Conservation (phyloP, 2,113 vertebrate genomes). For the Sprattus sprattus region DNA sequence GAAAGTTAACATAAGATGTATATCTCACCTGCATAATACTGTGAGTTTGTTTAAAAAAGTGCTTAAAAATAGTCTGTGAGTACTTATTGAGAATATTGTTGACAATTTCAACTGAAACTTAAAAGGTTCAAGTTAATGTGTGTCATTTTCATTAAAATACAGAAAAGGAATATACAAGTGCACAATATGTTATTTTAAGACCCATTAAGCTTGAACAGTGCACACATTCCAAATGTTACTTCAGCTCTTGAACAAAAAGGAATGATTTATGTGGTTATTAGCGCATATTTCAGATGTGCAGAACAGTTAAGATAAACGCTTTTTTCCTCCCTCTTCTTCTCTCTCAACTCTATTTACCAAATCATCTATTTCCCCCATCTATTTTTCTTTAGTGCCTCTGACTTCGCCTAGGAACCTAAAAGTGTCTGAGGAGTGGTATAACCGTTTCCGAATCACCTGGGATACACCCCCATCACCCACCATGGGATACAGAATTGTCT, state of each 20-base stretch:
- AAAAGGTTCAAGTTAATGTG: background rate
- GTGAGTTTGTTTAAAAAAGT: background rate
- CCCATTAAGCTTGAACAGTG: background rate
- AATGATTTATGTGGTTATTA: slow-evolving; percentile 7
- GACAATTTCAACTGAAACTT: background rate
- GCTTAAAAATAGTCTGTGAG: background rate
- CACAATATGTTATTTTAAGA: background rate
- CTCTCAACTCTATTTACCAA: background rate
- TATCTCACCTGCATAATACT: background rate
- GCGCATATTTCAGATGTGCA: background rate
- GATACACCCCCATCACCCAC: slow-evolving; percentile 80
- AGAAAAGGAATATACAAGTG: background rate
- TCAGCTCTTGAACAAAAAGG: background rate
- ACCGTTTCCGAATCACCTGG: slow-evolving; percentile 91
- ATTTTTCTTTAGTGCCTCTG: slow-evolving; percentile 75
- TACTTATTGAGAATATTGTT: background rate
- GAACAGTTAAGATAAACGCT: background rate
- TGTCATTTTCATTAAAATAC: background rate
- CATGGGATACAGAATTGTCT: slow-evolving; percentile 92
- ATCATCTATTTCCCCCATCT: background rate
- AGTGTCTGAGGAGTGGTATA: slow-evolving; percentile 96
- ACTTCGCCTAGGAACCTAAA: slow-evolving; percentile 83
- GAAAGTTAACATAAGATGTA: background rate
- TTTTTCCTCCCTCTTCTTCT: background rate
- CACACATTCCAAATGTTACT: background rate